These are phyloP conservation scores for Acleris sparsana DNA, from an alignment of 2,888 invertebrate genomes.

Conservation along the genomic window DNA sequence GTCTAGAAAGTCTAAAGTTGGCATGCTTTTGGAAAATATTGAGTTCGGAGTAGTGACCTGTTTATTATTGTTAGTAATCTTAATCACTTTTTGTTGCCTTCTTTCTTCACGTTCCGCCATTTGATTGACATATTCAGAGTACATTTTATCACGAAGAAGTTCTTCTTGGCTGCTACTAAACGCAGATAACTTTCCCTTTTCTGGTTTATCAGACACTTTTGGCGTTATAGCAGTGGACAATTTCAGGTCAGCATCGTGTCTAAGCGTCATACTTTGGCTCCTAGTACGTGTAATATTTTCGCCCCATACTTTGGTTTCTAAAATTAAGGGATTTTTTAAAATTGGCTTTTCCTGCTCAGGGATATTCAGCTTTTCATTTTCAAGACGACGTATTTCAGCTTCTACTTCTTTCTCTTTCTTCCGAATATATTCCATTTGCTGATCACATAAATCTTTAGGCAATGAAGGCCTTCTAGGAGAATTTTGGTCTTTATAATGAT, in stretches of 20 bases:
- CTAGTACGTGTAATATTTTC: conserved; percentile 55
- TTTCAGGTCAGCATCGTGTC: conserved; percentile 68
- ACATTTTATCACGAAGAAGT: conserved; percentile 91
- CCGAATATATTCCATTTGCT: conserved; percentile 86
- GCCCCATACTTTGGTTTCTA: conserved; percentile 60
- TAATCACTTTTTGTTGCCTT: conserved; percentile 90
- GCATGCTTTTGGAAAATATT: conserved; percentile 66
- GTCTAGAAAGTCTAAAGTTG: conserved; percentile 63
- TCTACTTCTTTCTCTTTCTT: conserved; percentile 87
- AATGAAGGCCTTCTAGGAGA: conserved; percentile 82
- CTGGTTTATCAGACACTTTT: conserved; percentile 46
- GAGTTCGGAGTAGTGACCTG: conserved; percentile 51
- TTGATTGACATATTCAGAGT: conserved; percentile 91
- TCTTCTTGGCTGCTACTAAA: conserved; percentile 88
- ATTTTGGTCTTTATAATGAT: conserved; percentile 49
- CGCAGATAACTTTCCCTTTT: conserved; percentile 56
- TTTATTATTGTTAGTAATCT: conserved; percentile 87
- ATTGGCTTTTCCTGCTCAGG: conserved; percentile 49
- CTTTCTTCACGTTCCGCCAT: conserved; percentile 91
- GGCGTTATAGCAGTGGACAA: conserved; percentile 40
- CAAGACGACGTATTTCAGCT: conserved; percentile 85
- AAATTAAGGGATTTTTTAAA: conserved; percentile 68
- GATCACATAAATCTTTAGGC: conserved; percentile 85
- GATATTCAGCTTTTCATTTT: conserved; percentile 75
- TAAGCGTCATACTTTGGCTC: conserved; percentile 70